Base-by-base conservation (phyloP, 2,113 vertebrate genomes). In the Centropus bengalensis region DNA sequence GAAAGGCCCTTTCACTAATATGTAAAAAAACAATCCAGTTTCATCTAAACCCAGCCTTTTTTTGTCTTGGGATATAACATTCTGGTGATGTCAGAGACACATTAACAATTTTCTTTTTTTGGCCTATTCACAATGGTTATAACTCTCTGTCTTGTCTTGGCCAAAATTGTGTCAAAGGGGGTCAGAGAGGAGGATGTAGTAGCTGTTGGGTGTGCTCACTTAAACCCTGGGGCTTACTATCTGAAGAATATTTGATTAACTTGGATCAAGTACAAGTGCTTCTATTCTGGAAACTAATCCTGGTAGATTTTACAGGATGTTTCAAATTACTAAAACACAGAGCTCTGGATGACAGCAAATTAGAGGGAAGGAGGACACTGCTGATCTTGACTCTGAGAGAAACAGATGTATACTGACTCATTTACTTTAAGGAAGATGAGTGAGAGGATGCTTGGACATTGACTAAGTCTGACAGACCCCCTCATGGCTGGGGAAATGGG, bases 251-350 rank as follows among this genome's bases (percentile, higher is more conserved):
- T 86, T 93, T 94, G 94, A 89, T 95, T 93, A 77, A 52, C 76
- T 96, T 97, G 95, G 94, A 96, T 93, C 33, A 74, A 81, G 79
- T 88, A 95, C 79, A 90, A 96, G 79, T 89, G 90, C 79, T 93
- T 91, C 94, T 83, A 90, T 90, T 67, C 89, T 88, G 88, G 82
- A 77, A 91, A 93, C 44, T 71, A 95, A 91, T 95, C 95, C 89
- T 94, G 91, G 86, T 94, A 94, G 85, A 56, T 96, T 96, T 95
- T 90, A 88, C 93, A 88, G 93, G 79, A 83, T 86, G 88, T 91
- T 94, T 95, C 76, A 81, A 64, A 73, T 94, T 95, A 83, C 82
- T 88, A 90, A 95, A 92, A 54, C 66, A 86, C 76, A 85, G 88
- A 86, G 36, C 32, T 80, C 70, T 67, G 93, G 74, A 84, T 1